Percentiles rank a stretch among this genome's conserved stretches.
Evolutionary conservation across 2,888 invertebrate species (phyloP).

Genomic region (Stenolophus ochropezus): DNA sequence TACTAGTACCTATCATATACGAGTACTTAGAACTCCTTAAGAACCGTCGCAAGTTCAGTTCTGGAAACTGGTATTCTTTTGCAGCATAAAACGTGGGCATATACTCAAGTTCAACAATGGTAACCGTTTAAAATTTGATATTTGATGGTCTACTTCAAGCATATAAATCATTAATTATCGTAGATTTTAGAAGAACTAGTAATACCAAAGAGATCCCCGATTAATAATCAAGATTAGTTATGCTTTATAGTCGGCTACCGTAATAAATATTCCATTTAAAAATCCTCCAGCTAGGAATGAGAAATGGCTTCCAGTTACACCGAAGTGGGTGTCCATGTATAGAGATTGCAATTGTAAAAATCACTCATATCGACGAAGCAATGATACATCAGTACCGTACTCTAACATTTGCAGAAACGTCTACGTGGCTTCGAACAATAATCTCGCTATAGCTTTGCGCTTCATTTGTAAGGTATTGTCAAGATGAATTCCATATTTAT

Average conservation of each 20-base stretch:
- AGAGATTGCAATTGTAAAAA: neutral
- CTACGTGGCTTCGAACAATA: neutral
- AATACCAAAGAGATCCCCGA: too few relatives aligned
- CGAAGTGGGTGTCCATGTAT: neutral
- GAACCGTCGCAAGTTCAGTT: too few relatives aligned
- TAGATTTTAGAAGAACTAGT: too few relatives aligned
- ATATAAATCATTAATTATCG: too few relatives aligned
- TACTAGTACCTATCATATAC: too few relatives aligned
- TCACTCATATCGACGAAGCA: neutral
- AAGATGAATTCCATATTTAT: constrained; percentile 15
- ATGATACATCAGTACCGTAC: neutral
- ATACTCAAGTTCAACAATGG: too few relatives aligned
- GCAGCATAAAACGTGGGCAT: too few relatives aligned
- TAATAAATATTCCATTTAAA: neutral
- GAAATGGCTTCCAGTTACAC: neutral
- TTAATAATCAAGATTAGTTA: neutral
- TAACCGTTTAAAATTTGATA: too few relatives aligned
- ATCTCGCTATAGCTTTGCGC: neutral
- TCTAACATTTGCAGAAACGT: neutral
- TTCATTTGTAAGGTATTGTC: constrained; percentile 15
- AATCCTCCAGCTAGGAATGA: neutral
- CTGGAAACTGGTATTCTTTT: too few relatives aligned
- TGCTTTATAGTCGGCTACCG: neutral
- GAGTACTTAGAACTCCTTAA: too few relatives aligned
- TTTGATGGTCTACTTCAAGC: too few relatives aligned